Base-by-base conservation (phyloP, 2,113 vertebrate species). In the Megalops atlanticus region DNA sequence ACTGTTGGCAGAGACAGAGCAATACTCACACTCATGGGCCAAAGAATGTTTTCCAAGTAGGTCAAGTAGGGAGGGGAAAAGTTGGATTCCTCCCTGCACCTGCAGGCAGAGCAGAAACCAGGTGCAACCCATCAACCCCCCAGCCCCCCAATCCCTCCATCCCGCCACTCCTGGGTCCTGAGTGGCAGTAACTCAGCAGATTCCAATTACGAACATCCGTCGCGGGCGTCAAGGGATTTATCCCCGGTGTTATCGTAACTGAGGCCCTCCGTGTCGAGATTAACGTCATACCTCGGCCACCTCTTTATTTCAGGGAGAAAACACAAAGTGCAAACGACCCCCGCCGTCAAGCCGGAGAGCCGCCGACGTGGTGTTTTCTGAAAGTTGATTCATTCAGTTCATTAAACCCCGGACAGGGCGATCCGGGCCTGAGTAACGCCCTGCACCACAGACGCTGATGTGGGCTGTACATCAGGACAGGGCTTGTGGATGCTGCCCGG, bases 381-480 rank as follows among this genome's bases (percentile, higher is more conserved):
- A 72, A 54, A 69, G 38, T 45, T 81, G 80, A 81, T 75, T 81
- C 73, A 81, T 81, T 45, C 24, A 24, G 39, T 75, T 81, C 47
- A 76, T 81, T 81, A 81, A 76, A 45, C 12, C 16, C 80, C 12
- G 54, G 74, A 40, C 52, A 33, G 72, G 71, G 73, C n/a, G 80
- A 45, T 47, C 33, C 15, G 49, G n/a, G 39, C 18, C 70, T 75
- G 52, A 81, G 35, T 76, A 75, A 76, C n/a, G 27, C 54, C 10
- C 31, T 31, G 54, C 33, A 35, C 73, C 39, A 11, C 24, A 4
- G 38, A 38, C 43, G 21, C 52, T 15, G 52, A 18, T 36, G 73
- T 54, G 16, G 69, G 35, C 31, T 38, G 78, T 80, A 80, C 41
- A 72, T 80, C 78, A 80, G 33, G n/a, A 41, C 10, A 8, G 16